Conservation (phyloP, 2,888 invertebrate species). For the Leucozona laternaria region DNA sequence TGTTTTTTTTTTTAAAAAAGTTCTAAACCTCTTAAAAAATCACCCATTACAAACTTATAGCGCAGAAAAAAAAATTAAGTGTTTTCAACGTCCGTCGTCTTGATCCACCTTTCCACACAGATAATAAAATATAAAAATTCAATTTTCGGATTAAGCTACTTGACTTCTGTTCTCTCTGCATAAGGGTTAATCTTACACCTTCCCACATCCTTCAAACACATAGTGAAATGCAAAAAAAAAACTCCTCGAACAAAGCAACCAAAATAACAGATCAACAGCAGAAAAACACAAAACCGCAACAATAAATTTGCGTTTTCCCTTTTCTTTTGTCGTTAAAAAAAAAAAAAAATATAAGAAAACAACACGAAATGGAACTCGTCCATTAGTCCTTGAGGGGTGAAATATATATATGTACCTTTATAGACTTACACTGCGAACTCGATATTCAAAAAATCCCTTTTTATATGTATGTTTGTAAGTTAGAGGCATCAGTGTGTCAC, state of each 20-base stretch:
- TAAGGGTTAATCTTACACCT: slow-evolving; percentile 49
- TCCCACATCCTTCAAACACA: neutral
- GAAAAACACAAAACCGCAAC: slow-evolving; percentile 67
- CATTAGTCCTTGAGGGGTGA: slow-evolving; percentile 71
- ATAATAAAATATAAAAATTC: slow-evolving; percentile 40
- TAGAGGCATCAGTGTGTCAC: slow-evolving; percentile 74
- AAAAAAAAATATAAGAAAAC: slow-evolving; percentile 66
- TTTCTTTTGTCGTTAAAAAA: slow-evolving; percentile 67
- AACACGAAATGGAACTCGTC: slow-evolving; percentile 74
- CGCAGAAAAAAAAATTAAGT: neutral
- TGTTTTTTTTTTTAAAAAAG: too few species aligned
- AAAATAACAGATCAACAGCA: slow-evolving; percentile 66
- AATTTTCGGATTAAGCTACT: slow-evolving; percentile 56
- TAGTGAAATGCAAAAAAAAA: neutral
- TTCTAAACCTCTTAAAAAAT: too few species aligned
- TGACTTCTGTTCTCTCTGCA: slow-evolving; percentile 30
- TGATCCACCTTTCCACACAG: neutral
- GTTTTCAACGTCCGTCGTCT: neutral
- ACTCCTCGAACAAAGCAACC: slow-evolving; percentile 36
- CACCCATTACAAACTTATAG: too few species aligned
- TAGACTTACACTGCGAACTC: slow-evolving; percentile 1
- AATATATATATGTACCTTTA: neutral
- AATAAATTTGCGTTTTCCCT: slow-evolving; percentile 77
- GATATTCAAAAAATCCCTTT: neutral
- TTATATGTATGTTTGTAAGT: slow-evolving; percentile 16